phyloP scores from a whole-genome alignment of 2,797 vertebrate species.

The Bradypodion ventrale region DNA sequence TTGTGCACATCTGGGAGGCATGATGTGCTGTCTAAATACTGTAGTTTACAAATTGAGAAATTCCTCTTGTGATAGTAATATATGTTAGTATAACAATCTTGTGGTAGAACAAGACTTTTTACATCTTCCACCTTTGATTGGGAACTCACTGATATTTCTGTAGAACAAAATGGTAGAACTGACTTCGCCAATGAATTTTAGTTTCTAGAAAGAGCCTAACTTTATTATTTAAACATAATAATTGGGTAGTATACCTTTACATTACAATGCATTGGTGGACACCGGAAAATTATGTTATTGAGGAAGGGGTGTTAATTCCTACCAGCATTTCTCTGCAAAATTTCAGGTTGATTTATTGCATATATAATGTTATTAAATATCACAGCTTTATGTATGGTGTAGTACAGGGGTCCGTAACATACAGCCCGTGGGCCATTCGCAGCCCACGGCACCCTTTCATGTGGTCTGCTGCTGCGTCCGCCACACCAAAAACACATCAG shows the following conservation, averaged over 20 bases:
- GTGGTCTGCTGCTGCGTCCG: too few species aligned
- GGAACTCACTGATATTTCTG: neutral
- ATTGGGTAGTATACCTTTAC: neutral
- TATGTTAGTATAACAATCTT: neutral
- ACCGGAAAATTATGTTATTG: neutral
- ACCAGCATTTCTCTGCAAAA: too few species aligned
- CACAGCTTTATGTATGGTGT: too few species aligned
- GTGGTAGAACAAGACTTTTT: neutral
- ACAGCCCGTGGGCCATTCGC: too few species aligned
- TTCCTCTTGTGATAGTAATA: neutral
- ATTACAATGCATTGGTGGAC: neutral
- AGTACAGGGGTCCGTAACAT: too few species aligned
- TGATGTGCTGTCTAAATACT: rapidly evolving
- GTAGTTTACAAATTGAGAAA: neutral
- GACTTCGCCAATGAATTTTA: neutral
- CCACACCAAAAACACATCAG: too few species aligned
- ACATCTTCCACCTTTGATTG: neutral
- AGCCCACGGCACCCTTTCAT: too few species aligned
- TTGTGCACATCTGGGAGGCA: neutral
- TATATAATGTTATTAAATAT: neutral
- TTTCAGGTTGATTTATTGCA: too few species aligned
- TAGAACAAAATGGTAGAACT: neutral
- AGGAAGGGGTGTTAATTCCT: too few species aligned
- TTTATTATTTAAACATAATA: too few species aligned
- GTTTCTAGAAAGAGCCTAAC: neutral